A percentile compares a stretch with the other conserved stretches of the same genome.
These are phyloP conservation scores for Balearica regulorum DNA, from an alignment of 2,797 vertebrate species.

Conservation along the genomic window DNA sequence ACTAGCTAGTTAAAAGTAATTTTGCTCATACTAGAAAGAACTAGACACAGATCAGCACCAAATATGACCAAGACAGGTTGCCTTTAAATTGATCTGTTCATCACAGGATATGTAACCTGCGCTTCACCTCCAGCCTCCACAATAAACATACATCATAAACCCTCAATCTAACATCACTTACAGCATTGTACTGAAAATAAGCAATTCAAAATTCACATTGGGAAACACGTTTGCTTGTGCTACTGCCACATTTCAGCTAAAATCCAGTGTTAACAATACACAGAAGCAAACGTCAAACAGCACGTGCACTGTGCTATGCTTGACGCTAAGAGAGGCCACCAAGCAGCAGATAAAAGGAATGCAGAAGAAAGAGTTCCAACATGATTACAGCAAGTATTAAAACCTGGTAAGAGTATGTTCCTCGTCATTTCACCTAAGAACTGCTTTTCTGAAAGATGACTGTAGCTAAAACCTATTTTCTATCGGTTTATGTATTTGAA, in stretches of 20 bases:
- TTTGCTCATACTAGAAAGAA: not conserved
- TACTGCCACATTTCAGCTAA: not conserved
- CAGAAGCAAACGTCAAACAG: not conserved
- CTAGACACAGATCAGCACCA: not conserved
- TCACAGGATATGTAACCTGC: not conserved
- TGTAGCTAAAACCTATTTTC: not conserved
- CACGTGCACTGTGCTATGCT: fast-evolving
- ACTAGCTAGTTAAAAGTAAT: not conserved
- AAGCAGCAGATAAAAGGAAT: not conserved
- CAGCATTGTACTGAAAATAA: not conserved
- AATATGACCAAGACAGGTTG: not conserved
- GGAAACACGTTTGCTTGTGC: not conserved
- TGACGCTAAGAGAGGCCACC: not conserved
- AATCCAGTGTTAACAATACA: not conserved
- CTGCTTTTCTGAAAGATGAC: not conserved
- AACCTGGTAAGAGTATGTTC: not conserved
- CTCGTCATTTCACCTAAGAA: not conserved
- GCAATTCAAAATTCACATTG: not conserved
- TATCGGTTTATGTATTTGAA: not conserved
- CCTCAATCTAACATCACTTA: not conserved
- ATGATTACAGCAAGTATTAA: not conserved
- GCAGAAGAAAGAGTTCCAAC: not conserved
- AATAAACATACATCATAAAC: not conserved
- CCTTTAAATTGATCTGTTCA: not conserved
- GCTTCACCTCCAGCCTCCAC: not conserved